phyloP scores from a whole-genome alignment of 1,140 invertebrate species.

The Brachionus manjavacas region DNA sequence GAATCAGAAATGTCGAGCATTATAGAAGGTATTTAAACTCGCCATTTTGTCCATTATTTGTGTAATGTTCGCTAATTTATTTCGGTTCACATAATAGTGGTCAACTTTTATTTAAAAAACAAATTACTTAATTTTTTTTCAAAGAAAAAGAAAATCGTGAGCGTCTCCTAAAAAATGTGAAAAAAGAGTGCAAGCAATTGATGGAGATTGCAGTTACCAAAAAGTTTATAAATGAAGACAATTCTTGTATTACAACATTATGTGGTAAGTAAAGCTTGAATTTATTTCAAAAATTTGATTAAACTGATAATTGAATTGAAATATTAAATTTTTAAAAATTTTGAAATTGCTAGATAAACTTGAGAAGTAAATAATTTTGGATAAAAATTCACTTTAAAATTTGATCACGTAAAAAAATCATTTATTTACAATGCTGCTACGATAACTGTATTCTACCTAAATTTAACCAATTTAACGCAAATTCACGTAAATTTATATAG shows the following conservation, averaged over 20 bases:
- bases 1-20: not conserved
- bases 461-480: too few relatives aligned
- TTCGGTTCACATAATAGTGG: too few relatives aligned
- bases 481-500: too few relatives aligned
- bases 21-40: not conserved
- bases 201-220: slow-evolving; percentile 89
- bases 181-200: slow-evolving; percentile 66
- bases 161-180: slow-evolving; percentile 10
- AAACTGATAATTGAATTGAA: too few relatives aligned
- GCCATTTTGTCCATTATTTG: not conserved
- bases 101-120: too few relatives aligned
- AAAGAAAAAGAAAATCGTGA: slow-evolving; percentile 40
- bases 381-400: too few relatives aligned
- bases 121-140: not conserved
- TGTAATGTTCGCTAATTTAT: not conserved
- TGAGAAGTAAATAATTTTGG: too few relatives aligned
- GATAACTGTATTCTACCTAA: too few relatives aligned
- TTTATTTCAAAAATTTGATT: not conserved
- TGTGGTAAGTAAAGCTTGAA: slow-evolving; percentile 63
- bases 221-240: slow-evolving; percentile 86
- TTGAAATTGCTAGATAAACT: too few relatives aligned
- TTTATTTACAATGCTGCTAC: too few relatives aligned
- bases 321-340: too few relatives aligned
- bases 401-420: too few relatives aligned
- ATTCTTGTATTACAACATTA: slow-evolving; percentile 76